Base-by-base conservation (phyloP, 2,888 invertebrate genomes). In the Volucella bombylans region DNA sequence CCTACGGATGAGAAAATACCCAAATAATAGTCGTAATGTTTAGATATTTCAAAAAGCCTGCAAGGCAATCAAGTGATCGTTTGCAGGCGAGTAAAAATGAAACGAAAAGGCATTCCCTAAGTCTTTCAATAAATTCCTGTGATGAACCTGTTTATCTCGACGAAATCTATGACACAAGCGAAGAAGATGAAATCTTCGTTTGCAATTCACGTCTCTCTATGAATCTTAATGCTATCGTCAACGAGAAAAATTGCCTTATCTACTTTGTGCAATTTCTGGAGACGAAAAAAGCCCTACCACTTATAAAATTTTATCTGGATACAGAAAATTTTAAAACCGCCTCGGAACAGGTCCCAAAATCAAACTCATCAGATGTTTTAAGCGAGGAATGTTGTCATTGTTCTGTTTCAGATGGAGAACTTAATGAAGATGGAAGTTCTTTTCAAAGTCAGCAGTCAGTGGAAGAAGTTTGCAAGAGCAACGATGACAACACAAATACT, bases 251-350 rank as follows among this genome's bases (percentile, higher is more conserved):
- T 90, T 96, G 96, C 73, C 92, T 97, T 38, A 95, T 95, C 59
- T 96, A 96, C 91, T 96, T 98, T 90, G 94, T 97, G 72, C 96
- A 97, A 89, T 98, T 94, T 91, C 94, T 98, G 94, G 96, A 97
- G 89, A 93, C 94, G n/a, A 93, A 94, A 86, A 94, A 94, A 76
- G 94, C 94, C 71, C 91, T 95, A 72, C 91, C 93, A 18, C 92
- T 95, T 43, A 93, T 96, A 1, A 95, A 95, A 90, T 96, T 96
- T 90, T 96, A 95, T 94, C 90, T 96, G 86, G 96, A 96, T 88
- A 93, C 96, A 55, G 95, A 96, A 89, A 94, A 94, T 87, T 94
- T 96, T 88, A 94, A 93, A 89, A 89, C 90, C 4, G 92, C 93
- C 8, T 90, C 90, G 2, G 89, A 90, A 59, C 87, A 87, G 4